Evolutionary conservation across 2,797 vertebrate species (phyloP).

Genomic region (Enteromius trimaculatus): DNA sequence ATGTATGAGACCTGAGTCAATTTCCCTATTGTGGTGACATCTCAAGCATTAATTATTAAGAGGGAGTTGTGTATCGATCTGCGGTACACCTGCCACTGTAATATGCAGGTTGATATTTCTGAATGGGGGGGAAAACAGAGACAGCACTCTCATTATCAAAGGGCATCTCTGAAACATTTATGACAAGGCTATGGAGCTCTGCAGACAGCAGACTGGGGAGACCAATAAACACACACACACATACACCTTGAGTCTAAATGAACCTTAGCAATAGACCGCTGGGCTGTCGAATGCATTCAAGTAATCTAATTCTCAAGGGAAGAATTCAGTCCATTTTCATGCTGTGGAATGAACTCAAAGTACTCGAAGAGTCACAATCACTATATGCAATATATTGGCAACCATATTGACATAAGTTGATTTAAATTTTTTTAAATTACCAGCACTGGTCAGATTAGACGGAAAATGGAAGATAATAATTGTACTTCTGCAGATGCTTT

Average conservation of each 20-base stretch:
- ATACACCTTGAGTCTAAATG: constrained; percentile 50
- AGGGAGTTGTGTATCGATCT: constrained; percentile 59
- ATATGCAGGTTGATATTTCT: constrained; percentile 67
- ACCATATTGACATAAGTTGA: not conserved
- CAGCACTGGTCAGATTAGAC: not conserved
- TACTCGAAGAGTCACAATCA: constrained; percentile 8
- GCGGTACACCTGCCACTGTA: constrained; percentile 59
- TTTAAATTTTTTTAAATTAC: not conserved
- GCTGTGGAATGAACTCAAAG: constrained; percentile 2
- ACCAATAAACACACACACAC: constrained; percentile 55
- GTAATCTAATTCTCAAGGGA: constrained; percentile 30
- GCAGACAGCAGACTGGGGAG: constrained; percentile 54
- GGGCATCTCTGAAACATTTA: constrained; percentile 69
- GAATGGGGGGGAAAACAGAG: constrained; percentile 57
- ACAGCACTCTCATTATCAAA: constrained; percentile 66
- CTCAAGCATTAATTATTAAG: constrained; percentile 64
- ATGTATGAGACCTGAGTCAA: constrained; percentile 35
- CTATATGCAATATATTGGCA: not conserved
- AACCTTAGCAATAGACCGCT: constrained; percentile 37
- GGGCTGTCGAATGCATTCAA: constrained; percentile 37
- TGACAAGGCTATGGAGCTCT: constrained; percentile 60
- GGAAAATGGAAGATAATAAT: not conserved
- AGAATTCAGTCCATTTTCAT: constrained; percentile 34
- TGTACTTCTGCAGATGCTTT: not conserved
- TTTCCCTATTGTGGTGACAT: constrained; percentile 58